Evolutionary conservation across 2,888 invertebrate species (phyloP), one percentile per base, ranked within the genome.

Genomic region (Drosophila setosimentum): DNA sequence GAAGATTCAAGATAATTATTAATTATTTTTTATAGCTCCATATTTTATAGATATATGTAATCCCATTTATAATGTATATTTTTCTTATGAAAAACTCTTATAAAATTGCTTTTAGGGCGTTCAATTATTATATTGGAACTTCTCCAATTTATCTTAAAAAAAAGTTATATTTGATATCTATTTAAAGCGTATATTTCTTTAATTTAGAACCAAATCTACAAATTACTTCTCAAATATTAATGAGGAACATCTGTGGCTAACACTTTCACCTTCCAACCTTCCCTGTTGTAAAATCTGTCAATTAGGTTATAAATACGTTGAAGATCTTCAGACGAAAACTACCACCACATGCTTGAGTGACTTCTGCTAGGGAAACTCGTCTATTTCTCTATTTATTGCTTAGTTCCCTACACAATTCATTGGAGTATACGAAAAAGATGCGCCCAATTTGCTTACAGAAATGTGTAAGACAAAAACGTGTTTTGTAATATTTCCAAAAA

Each of bases 321-420:
- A 40, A 32, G 70, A 70, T 70, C 63, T 69, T 21, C 42, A 27
- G 42, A n/a, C 11, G 13, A 55, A 71, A 78, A 61, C 76, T 45
- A 80, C 78, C 78, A 80, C 76, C 80, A 37, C 35, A 68, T 66
- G 80, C 62, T 49, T 60, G 55, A 76, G 27, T 53, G 68, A 55
- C 27, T 72, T 51, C 29, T 30, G 27, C 18, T 1, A 13, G 64
- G 70, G 58, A 78, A 80, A 68, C 64, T 67, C 37, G 64, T 54
- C 29, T 40, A 55, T 71, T 68, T 58, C 37, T 40, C 27, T 45
- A 66, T 76, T 76, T 66, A 72, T 30, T 49, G 61, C 65, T 54
- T 60, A 40, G 64, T 70, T 72, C 59, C 45, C 51, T 37, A 30
- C 33, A 1, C 59, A 63, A 64, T 29, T 50, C 71, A 65, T 13